Conservation (phyloP, 2,888 invertebrate species). For the Agrotis segetum region DNA sequence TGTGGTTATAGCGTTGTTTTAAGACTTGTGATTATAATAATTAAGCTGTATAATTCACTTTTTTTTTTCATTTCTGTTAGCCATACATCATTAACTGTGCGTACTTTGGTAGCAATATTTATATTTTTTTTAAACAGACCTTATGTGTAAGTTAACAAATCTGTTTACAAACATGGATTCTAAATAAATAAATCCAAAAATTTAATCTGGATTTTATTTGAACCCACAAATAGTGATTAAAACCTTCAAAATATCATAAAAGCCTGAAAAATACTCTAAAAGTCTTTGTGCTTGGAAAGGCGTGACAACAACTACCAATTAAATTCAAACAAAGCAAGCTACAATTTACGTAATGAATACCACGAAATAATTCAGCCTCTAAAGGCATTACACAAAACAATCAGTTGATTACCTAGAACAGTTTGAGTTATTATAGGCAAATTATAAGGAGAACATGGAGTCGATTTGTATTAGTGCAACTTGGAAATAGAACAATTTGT, state of each 20-base stretch:
- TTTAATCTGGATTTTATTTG: conserved; percentile 32
- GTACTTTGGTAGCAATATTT: conserved; percentile 88
- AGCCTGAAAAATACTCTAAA: background rate
- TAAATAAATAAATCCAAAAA: conserved; percentile 89
- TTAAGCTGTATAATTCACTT: conserved; percentile 79
- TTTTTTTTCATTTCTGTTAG: conserved; percentile 80
- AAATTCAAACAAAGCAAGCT: conserved; percentile 1
- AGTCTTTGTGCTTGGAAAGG: background rate
- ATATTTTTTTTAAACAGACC: conserved; percentile 88
- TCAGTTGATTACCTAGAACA: conserved; percentile 1
- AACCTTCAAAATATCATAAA: too few relatives aligned
- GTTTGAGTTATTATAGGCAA: conserved; percentile 22
- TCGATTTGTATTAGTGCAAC: background rate
- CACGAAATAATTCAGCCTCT: background rate
- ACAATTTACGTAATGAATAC: background rate
- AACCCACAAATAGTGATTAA: too few relatives aligned
- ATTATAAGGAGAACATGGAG: background rate
- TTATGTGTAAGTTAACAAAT: conserved; percentile 89
- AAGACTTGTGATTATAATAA: conserved; percentile 79
- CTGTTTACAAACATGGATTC: conserved; percentile 89
- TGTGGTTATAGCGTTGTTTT: conserved; percentile 74
- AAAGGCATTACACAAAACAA: background rate
- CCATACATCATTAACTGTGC: conserved; percentile 81
- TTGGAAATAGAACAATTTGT: conserved; percentile 1
- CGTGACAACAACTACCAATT: background rate